Conservation (phyloP, 2,113 vertebrate genomes). For the Chamaea fasciata region DNA sequence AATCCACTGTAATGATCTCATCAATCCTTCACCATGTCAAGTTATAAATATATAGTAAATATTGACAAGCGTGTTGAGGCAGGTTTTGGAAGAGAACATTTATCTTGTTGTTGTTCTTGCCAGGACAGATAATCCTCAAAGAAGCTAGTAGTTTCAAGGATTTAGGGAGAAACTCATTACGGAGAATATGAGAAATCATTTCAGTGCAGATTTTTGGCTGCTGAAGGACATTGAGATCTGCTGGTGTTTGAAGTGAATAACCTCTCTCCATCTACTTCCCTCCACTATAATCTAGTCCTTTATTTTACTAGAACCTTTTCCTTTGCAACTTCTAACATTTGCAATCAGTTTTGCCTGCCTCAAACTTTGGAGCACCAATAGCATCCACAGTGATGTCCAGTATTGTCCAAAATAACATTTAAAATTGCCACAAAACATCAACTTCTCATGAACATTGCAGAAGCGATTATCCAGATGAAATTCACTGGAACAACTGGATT, state of each 20-base stretch:
- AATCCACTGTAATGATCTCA: background rate
- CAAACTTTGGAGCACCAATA: background rate
- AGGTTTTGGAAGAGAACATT: background rate
- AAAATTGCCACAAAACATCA: background rate
- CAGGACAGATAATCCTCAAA: background rate
- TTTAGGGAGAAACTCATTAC: background rate
- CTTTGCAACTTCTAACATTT: background rate
- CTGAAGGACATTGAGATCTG: background rate
- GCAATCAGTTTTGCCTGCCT: background rate
- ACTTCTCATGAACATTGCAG: background rate
- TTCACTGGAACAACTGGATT: background rate
- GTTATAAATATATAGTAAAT: background rate
- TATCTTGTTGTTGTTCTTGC: background rate
- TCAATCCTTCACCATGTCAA: background rate
- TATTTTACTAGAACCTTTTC: background rate
- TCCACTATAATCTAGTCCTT: background rate
- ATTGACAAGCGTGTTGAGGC: background rate
- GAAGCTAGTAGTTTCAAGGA: background rate
- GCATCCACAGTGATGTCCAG: rapidly evolving
- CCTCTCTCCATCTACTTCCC: background rate
- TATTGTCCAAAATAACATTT: background rate
- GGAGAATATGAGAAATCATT: background rate
- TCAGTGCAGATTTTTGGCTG: background rate
- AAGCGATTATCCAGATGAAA: background rate
- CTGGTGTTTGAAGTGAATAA: background rate